Conservation (phyloP, 2,113 vertebrate genomes). For the Semicossyphus pulcher region DNA sequence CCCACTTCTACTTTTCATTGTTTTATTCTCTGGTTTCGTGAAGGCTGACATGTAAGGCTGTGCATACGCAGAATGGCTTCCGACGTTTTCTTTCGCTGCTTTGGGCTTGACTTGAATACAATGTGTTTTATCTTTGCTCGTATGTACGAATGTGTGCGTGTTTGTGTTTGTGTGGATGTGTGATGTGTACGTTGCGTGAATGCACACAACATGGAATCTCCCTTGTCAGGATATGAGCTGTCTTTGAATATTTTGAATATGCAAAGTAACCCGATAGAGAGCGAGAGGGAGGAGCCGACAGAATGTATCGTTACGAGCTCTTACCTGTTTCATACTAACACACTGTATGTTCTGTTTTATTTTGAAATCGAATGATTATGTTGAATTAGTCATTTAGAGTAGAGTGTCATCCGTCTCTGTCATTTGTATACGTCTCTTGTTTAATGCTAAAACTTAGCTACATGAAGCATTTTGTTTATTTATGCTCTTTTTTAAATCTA, state of each 20-base stretch:
- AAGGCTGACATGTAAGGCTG: constrained; percentile 68
- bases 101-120: constrained; percentile 77
- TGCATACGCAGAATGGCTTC: constrained; percentile 76
- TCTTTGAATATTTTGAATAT: constrained; percentile 89
- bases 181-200: constrained; percentile 35
- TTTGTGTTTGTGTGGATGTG: constrained; percentile 13
- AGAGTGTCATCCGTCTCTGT: constrained; percentile 78
- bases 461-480: constrained; percentile 98
- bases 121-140: constrained; percentile 45
- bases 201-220: constrained; percentile 50
- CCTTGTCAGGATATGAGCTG: constrained; percentile 54
- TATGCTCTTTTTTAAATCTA: constrained; percentile 99
- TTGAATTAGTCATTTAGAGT: constrained; percentile 75
- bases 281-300: constrained; percentile 77
- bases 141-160: neutral
- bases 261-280: constrained; percentile 87
- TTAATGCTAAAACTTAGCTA: constrained; percentile 89
- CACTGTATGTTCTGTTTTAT: constrained; percentile 46
- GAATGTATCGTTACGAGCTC: constrained; percentile 93
- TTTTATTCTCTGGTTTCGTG: constrained; percentile 67
- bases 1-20: constrained; percentile 48
- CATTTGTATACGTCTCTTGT: constrained; percentile 65
- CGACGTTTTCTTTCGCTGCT: constrained; percentile 68
- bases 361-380: constrained; percentile 46
- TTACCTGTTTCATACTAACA: constrained; percentile 86